These are phyloP conservation scores for Cantharis flavilabris DNA, from an alignment of 2,888 invertebrate species.

Conservation along the genomic window DNA sequence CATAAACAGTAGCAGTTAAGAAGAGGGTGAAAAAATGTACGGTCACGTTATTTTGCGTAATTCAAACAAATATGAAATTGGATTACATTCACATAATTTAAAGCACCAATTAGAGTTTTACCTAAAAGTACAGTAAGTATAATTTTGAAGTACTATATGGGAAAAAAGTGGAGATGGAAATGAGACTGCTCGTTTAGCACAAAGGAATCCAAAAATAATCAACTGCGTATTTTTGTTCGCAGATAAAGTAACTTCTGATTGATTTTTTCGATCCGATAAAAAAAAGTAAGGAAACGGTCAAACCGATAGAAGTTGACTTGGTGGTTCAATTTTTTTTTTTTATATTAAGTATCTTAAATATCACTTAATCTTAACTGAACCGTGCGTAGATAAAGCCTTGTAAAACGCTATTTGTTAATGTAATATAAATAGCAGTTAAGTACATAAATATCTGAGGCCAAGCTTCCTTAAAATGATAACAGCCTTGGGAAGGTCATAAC, in stretches of 20 bases:
- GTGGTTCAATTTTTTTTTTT: background rate
- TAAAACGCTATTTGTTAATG: background rate
- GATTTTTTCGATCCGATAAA: background rate
- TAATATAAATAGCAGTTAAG: background rate
- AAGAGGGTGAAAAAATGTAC: constrained; percentile 1
- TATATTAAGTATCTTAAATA: background rate
- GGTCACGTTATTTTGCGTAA: background rate
- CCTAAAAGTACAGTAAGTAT: background rate
- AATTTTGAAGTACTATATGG: background rate
- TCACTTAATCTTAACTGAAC: background rate
- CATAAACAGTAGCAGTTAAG: background rate
- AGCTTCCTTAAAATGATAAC: constrained; percentile 26
- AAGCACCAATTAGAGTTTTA: background rate
- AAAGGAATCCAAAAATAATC: background rate
- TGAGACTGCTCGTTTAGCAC: background rate
- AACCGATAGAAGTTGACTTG: background rate
- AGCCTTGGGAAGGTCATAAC: constrained; percentile 19
- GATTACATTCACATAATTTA: background rate
- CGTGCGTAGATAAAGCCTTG: background rate
- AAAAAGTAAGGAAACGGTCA: background rate
- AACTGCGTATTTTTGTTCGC: background rate
- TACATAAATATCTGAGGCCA: constrained; percentile 7
- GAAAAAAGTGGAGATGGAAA: background rate
- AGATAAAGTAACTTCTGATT: background rate
- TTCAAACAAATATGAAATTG: background rate